These are phyloP conservation scores for Blera fallax DNA, from an alignment of 2,888 invertebrate genomes.

Conservation along the genomic window DNA sequence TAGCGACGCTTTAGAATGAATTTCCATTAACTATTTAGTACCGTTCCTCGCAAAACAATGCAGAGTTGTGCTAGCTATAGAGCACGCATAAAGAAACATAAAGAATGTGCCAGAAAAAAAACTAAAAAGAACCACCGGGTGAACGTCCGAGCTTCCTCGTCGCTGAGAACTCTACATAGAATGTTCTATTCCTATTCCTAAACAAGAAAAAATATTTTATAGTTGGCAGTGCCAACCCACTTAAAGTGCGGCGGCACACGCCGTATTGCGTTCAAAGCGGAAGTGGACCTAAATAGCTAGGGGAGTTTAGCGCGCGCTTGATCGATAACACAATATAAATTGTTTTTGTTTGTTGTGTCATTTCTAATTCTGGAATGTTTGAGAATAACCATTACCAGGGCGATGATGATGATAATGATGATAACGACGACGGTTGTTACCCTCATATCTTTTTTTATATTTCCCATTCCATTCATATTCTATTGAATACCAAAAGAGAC, in stretches of 20 bases:
- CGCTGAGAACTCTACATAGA: conserved; percentile 19
- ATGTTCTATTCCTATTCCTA: conserved; percentile 10
- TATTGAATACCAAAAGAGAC: background rate
- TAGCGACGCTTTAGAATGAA: too few species aligned
- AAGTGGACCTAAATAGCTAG: conserved; percentile 45
- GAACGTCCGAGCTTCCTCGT: conserved; percentile 30
- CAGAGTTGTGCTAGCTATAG: background rate
- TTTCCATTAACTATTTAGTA: conserved; percentile 41
- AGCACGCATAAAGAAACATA: background rate
- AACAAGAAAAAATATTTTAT: conserved; percentile 26
- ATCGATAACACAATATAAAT: conserved; percentile 51
- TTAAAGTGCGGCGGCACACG: conserved; percentile 40
- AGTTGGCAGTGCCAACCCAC: conserved; percentile 46
- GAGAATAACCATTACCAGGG: conserved; percentile 33
- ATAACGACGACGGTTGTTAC: conserved; percentile 12
- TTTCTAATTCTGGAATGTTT: conserved; percentile 46
- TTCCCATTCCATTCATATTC: conserved; percentile 5
- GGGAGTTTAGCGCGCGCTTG: conserved; percentile 45
- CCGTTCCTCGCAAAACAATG: conserved; percentile 38
- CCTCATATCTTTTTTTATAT: background rate
- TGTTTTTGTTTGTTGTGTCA: background rate
- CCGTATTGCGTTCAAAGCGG: conserved; percentile 44
- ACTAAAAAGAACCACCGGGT: background rate
- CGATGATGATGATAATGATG: conserved; percentile 12
- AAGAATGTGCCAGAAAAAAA: conserved; percentile 25